Evolutionary conservation across 2,797 vertebrate species (phyloP).

Genomic region (Dryobates pubescens): DNA sequence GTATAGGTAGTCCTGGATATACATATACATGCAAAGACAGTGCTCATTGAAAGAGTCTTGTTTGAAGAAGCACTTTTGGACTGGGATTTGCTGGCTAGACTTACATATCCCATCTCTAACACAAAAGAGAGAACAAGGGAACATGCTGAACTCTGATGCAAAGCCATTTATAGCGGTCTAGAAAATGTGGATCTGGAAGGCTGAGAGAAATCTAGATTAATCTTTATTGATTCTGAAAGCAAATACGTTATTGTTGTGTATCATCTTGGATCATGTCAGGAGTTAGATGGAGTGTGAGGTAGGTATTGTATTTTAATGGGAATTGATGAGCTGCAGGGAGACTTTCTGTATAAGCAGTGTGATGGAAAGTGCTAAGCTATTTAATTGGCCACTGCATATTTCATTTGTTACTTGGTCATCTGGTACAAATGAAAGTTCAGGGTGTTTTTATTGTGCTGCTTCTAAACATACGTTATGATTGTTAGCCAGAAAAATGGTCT

Average conservation of each 20-base stretch:
- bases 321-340: neutral
- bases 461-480: neutral
- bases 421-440: neutral
- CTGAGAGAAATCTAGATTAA: slow-evolving; percentile 1
- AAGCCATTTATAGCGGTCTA: neutral
- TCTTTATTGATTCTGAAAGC: slow-evolving; percentile 24
- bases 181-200: neutral
- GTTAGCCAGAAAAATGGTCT: neutral
- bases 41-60: neutral
- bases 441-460: neutral
- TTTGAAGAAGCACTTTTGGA: neutral
- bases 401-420: neutral
- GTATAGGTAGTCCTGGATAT: neutral
- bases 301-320: neutral
- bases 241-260: neutral
- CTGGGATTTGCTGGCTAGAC: neutral
- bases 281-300: neutral
- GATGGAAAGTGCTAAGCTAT: neutral
- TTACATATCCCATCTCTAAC: neutral
- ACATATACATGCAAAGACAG: neutral
- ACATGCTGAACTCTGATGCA: slow-evolving; percentile 9
- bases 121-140: neutral
- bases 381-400: neutral
- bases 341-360: neutral
- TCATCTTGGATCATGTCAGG: neutral